Evolutionary conservation across 1,140 invertebrate genomes (phyloP).

Genomic region (Papilio aristodemus): DNA sequence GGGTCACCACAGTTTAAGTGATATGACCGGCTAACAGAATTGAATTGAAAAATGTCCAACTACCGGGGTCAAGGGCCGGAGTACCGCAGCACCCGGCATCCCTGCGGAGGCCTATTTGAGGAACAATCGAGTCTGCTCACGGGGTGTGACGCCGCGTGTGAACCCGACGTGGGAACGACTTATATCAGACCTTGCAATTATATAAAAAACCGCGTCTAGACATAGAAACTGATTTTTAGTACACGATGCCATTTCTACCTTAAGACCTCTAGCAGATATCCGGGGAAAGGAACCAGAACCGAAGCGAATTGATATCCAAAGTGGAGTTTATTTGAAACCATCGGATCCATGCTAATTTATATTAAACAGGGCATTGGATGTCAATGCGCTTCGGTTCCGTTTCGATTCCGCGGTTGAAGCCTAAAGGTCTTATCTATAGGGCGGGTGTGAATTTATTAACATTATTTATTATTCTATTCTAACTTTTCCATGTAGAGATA

Average conservation of each 20-base stretch:
- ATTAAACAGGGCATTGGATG: too few relatives aligned
- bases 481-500: too few relatives aligned
- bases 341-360: too few relatives aligned
- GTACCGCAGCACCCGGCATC: slow-evolving; percentile 36
- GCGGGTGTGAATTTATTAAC: too few relatives aligned
- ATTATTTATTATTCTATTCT: too few relatives aligned
- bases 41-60: slow-evolving; percentile 31
- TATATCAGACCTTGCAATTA: slow-evolving; percentile 24
- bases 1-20: slow-evolving; percentile 6
- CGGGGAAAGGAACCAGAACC: too few relatives aligned
- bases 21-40: slow-evolving; percentile 4
- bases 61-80: slow-evolving; percentile 61
- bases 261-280: too few relatives aligned
- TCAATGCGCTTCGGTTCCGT: too few relatives aligned
- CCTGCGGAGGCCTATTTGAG: slow-evolving; percentile 51
- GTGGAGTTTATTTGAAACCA: too few relatives aligned
- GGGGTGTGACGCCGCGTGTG: slow-evolving; percentile 67
- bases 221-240: slow-evolving; percentile 35
- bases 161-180: slow-evolving; percentile 60
- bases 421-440: too few relatives aligned
- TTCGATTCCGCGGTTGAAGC: too few relatives aligned
- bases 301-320: too few relatives aligned
- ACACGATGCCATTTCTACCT: not conserved
- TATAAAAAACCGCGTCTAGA: slow-evolving; percentile 8
- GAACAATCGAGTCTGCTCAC: slow-evolving; percentile 54